These are phyloP conservation scores for Chloroceryle amazona DNA, from an alignment of 2,797 vertebrate species.

Conservation along the genomic window DNA sequence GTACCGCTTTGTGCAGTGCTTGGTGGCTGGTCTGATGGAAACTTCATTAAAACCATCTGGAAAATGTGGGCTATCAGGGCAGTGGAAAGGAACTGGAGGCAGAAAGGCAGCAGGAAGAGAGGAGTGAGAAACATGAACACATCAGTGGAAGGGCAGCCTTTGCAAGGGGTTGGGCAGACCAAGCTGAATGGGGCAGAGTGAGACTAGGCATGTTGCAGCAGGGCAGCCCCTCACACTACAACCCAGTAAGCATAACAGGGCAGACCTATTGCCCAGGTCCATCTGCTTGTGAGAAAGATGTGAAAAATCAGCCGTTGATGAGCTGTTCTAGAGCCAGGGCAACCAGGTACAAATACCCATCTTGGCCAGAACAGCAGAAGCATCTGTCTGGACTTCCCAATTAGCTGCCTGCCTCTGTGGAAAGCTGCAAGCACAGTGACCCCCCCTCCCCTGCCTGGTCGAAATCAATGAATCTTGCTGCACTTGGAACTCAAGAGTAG, in stretches of 20 bases:
- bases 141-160: accelerated
- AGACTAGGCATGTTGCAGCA: not conserved
- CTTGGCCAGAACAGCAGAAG: not conserved
- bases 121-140: not conserved
- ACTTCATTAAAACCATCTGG: not conserved
- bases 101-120: not conserved
- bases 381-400: not conserved
- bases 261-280: not conserved
- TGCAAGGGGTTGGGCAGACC: not conserved
- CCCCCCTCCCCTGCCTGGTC: not conserved
- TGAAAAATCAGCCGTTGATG: not conserved
- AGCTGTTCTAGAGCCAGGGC: not conserved
- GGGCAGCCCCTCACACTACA: not conserved
- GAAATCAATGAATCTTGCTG: not conserved
- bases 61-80: not conserved
- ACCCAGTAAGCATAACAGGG: not conserved
- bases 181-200: not conserved
- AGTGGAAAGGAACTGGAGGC: not conserved
- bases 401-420: not conserved
- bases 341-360: not conserved
- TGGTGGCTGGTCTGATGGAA: not conserved
- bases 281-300: not conserved
- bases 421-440: not conserved
- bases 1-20: accelerated
- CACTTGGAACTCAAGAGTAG: not conserved